Evolutionary conservation across 1,140 invertebrate species (phyloP).

Genomic region (Philotrypesis tridentata): DNA sequence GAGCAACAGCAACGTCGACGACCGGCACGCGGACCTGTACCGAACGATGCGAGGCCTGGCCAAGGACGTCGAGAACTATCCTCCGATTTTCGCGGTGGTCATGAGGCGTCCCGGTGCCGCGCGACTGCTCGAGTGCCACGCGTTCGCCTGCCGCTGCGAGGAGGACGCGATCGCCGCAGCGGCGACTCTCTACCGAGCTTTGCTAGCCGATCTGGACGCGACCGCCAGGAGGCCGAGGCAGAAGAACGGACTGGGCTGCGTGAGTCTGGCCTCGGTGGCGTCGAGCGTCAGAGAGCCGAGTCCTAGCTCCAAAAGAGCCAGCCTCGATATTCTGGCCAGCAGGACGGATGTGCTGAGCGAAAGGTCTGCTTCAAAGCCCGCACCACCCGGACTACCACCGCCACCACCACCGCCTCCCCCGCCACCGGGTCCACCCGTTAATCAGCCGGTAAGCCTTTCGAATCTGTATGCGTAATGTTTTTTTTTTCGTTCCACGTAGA

Average conservation of each 20-base stretch:
- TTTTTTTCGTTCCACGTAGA: not conserved
- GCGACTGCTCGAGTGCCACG: constrained; percentile 90
- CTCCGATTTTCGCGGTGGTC: constrained; percentile 92
- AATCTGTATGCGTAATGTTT: no score
- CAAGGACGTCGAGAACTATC: constrained; percentile 76
- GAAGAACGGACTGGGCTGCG: constrained; percentile 82
- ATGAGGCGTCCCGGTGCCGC: constrained; percentile 87
- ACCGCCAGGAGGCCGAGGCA: constrained; percentile 75
- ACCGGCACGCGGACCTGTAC: constrained; percentile 70
- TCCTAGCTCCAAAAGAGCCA: not conserved
- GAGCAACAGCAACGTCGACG: constrained; percentile 54
- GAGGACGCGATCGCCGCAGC: constrained; percentile 93
- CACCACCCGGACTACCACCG: not conserved
- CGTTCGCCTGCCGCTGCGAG: constrained; percentile 89
- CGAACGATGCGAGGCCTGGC: constrained; percentile 67
- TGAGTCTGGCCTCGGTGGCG: constrained; percentile 76
- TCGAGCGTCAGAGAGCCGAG: constrained; percentile 66
- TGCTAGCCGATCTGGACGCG: constrained; percentile 85
- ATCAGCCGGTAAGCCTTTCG: not conserved
- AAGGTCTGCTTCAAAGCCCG: not conserved
- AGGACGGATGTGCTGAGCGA: not conserved
- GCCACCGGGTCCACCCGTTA: not conserved
- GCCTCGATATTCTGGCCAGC: not conserved
- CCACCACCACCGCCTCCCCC: constrained; percentile 7
- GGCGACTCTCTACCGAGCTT: constrained; percentile 89